Evolutionary conservation across 2,113 vertebrate genomes (phyloP), one percentile per base, ranked within the genome.

Genomic region (Podarcis raffonei): DNA sequence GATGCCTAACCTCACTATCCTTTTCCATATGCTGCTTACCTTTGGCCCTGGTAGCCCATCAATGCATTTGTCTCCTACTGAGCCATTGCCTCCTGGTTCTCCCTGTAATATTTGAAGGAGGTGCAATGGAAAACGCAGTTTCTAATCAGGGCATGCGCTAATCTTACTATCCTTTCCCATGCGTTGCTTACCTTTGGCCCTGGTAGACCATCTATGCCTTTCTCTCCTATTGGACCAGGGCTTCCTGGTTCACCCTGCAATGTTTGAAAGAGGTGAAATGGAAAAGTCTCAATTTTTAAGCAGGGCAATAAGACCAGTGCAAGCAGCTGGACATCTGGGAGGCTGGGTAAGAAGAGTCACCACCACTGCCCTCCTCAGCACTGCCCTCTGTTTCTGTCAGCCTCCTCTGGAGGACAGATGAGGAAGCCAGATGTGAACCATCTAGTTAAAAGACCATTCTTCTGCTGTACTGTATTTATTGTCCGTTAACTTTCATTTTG

Each of bases 1-100:
- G 11, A 53, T 53, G 48, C 48, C 48, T 80, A n/a, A 2, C 9
- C 23, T 53, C n/a, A 72, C 11, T 35, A 57, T 80, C 18, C 78
- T 18, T 80, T n/a, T 30, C 13, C 27, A 57, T 30, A 22, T 7
- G 15, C 0, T 35, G 1, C 6, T 95, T 92, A 97, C 96, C 96
- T 97, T 96, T 8, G 92, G 65, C 81, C 96, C 97, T 30, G 94
- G 94, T 37, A 72, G 20, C 1, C 97, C 96, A 0, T 94, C 93
- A 25, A 89, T 42, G 72, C 97, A 97, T 0, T 89, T 94, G 57
- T 97, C 93, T 84, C 96, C 96, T 39, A 3, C 91, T 37, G 90
- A 87, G 6, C 96, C 97, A 0, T 2, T 0, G 0, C 76, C 95
- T 35, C 96, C 96, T 30, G 95, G 94, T 88, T 96, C 95, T 6